Evolutionary conservation across 2,797 vertebrate genomes (phyloP), one percentile per base, ranked within the genome.

Genomic region (Dicrostonyx torquatus): DNA sequence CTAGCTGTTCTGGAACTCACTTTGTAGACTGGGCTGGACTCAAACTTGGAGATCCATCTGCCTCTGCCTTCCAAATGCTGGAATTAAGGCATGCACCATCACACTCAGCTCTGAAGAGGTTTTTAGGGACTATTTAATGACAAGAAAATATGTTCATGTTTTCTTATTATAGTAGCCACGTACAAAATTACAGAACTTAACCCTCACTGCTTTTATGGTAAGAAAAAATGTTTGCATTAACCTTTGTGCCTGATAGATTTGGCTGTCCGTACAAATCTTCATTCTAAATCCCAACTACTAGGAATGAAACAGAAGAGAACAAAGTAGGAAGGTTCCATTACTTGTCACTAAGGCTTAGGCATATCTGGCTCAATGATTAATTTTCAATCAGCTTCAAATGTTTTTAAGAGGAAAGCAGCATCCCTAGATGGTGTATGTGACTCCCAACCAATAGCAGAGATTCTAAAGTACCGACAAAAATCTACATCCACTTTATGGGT

Each of bases 361-460:
- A 79, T 78, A 84, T 68, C 88, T 77, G 55, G 7, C 83, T 70
- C 45, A 34, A 37, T 77, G 80, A 43, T 7, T 48, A 72, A 77
- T 90, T 97, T 92, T 90, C 40, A 95, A 48, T 77, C n/a, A 93
- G 62, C 29, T 34, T 94, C 62, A 94, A 20, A 55, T 70, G 73
- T 89, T 84, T 87, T 43, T 26, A 92, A 78, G 53, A 70, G 4
- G 90, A 88, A 75, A 90, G 34, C 50, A 73, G 24, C 7, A 78
- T 92, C 40, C 58, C 82, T 82, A 70, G 60, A 83, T 62, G 88
- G 0, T 72, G 12, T 72, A 78, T 26, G 34, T 76, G 24, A 73
- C 58, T 89, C 76, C 88, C 31, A 79, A 84, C 43, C 37, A 83
- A 53, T 12, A 90, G 45, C 50, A 50, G 13, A 94, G 29, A 90